Evolutionary conservation across 2,888 invertebrate genomes (phyloP).

Genomic region (Tenthredo mesomela): DNA sequence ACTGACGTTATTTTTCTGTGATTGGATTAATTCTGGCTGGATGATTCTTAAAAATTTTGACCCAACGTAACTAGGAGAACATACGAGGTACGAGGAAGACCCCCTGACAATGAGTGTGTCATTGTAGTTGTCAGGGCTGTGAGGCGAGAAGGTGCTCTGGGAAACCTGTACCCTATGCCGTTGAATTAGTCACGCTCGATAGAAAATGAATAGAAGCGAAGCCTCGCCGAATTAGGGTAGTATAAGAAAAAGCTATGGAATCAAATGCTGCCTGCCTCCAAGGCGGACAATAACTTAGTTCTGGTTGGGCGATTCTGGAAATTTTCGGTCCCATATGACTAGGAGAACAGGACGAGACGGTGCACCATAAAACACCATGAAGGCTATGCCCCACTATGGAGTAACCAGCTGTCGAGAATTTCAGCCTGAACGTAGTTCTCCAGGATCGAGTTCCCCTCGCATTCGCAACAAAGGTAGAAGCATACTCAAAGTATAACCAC

Average conservation of each 20-base stretch:
- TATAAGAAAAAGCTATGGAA: slow-evolving; percentile 58
- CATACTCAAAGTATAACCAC: not conserved
- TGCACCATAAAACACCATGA: slow-evolving; percentile 22
- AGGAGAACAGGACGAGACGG: slow-evolving; percentile 64
- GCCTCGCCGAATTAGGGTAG: slow-evolving; percentile 64
- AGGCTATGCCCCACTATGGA: not conserved
- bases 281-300: slow-evolving; percentile 1
- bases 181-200: slow-evolving; percentile 54
- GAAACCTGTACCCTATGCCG: slow-evolving; percentile 17
- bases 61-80: slow-evolving; percentile 50
- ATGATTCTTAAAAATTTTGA: slow-evolving; percentile 53
- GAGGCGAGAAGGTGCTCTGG: not conserved
- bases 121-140: slow-evolving; percentile 24
- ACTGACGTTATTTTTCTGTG: not conserved
- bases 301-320: slow-evolving; percentile 62
- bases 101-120: not conserved
- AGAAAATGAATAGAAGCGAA: slow-evolving; percentile 64
- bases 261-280: slow-evolving; percentile 39
- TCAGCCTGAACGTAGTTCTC: not conserved
- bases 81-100: slow-evolving; percentile 34
- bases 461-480: slow-evolving; percentile 19
- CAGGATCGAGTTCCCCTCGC: not conserved
- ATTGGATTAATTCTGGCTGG: slow-evolving; percentile 46
- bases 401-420: not conserved
- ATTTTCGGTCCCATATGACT: slow-evolving; percentile 69